Evolutionary conservation across 2,113 vertebrate genomes (phyloP), one percentile per base, ranked within the genome.

Genomic region (Pollachius pollachius): DNA sequence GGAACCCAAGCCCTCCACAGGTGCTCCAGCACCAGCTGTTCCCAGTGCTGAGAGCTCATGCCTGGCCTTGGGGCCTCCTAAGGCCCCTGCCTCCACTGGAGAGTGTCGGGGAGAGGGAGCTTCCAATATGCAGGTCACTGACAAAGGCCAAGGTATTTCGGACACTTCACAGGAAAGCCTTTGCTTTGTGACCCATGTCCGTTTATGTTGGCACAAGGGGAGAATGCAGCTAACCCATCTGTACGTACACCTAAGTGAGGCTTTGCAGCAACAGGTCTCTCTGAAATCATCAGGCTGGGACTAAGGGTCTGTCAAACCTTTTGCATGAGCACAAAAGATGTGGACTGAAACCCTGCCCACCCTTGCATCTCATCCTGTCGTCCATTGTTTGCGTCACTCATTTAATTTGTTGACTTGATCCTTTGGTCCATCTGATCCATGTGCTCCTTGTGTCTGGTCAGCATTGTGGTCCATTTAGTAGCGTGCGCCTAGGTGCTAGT

Each of bases 1-100:
- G 68, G 86, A 89, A 88, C 77, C 87, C 77, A 89, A 89, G 83
- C 86, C 41, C 83, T 67, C 78, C 68, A 87, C 63, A 62, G 25
- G 7, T 52, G 61, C 71, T 64, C 65, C 81, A 62, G 69, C 75
- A 54, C 82, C 85, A 73, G 63, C 23, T 67, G 19, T 15, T 62
- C 61, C 69, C 52, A 27, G 70, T 65, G 3, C 54, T 5, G 15
- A 54, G 65, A 71, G 67, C 77, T 66, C 61, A 34, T 54, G 74
- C 64, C 64, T 37, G 63, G 34, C 70, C 37, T 3, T 62, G 1
- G 71, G 66, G 65, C 62, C 77, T 34, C 70, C 68, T 5, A 68
- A 70, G 56, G 73, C 62, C 61, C 18, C 17, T 4, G 69, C 79
- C 57, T 67, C 71, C 16, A 13, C 78, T 4, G 5, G 41, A 54